Evolutionary conservation across 2,888 invertebrate species (phyloP).

Genomic region (Entomobrya multifasciata): DNA sequence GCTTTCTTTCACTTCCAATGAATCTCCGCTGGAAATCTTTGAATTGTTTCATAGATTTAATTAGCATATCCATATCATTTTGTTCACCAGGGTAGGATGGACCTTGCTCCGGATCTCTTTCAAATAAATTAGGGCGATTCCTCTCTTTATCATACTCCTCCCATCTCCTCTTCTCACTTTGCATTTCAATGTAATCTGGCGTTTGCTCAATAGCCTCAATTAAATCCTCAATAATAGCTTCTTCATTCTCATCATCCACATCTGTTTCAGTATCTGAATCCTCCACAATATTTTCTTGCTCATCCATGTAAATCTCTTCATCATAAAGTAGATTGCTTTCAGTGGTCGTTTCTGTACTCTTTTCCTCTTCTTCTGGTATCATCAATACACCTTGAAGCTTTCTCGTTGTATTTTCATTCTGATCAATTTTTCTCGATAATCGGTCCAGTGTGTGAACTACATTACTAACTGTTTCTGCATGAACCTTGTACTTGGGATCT

Average conservation of each 20-base stretch:
- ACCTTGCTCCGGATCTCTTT: background rate
- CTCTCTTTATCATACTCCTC: slow-evolving; percentile 30
- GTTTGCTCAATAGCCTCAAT: slow-evolving; percentile 72
- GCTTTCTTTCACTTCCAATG: slow-evolving; percentile 58
- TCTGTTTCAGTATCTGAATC: slow-evolving; percentile 22
- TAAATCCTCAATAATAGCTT: slow-evolving; percentile 46
- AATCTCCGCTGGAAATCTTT: slow-evolving; percentile 59
- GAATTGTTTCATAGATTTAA: slow-evolving; percentile 47
- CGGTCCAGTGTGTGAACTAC: slow-evolving; percentile 78
- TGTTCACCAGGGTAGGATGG: background rate
- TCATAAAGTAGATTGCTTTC: slow-evolving; percentile 27
- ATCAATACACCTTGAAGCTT: slow-evolving; percentile 78
- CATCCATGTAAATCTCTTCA: slow-evolving; percentile 52
- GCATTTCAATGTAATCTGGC: slow-evolving; percentile 38
- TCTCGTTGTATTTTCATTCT: slow-evolving; percentile 78
- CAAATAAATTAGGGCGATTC: background rate
- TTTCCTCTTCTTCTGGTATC: slow-evolving; percentile 65
- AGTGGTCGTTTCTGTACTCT: slow-evolving; percentile 9
- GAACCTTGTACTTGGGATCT: slow-evolving; percentile 74
- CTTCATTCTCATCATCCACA: slow-evolving; percentile 49
- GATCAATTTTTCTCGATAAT: slow-evolving; percentile 77
- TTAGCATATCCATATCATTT: background rate
- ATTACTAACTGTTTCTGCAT: slow-evolving; percentile 75
- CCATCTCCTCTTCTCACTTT: background rate
- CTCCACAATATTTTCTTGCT: slow-evolving; percentile 1